Base-by-base conservation (phyloP, 35 echinoderm and acorn worm genomes). In the Chiridota heheva region DNA sequence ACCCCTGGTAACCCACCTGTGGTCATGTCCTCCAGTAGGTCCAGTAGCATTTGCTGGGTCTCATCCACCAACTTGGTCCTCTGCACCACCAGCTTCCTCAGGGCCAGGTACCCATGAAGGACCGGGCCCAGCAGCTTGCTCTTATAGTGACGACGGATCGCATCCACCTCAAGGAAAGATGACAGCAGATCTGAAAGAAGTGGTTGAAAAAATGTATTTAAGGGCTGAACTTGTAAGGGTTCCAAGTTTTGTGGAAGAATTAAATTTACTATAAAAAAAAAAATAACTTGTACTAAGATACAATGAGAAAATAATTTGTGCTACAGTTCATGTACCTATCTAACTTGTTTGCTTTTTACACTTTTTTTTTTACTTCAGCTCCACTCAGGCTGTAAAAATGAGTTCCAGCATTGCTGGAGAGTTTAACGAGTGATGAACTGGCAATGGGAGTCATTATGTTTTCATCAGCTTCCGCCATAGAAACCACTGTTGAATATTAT, bases 111-210 rank as follows among this genome's bases (percentile, higher is more conserved):
- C 25, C 95, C 95, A 43, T 98, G 85, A 17, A 98, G 72, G 6
- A 98, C 95, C 3, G 95, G 90, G 20, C 95, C 95, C 5, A 98
- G 80, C 67, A 98, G 49, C 80, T 98, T 98, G 67, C 89, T 79
- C 79, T 98, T 98, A 85, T 98, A 98, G 85, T 91, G 95, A 32
- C 89, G 83, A 18, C 89, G 79, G 78, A 98, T 98, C 58, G 95
- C 84, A 15, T 91, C 84, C 16, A 98, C 88, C 16, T 98, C 95
- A 38, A 91, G 81, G 44, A 98, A 98, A 29, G 89, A 84, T 1
- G 95, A 81, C 15, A 98, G 85, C 35, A 97, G 73, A 26, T 98
- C 95, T 91, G 85, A 25, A 1, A 78, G 34, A 76, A 53, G 10
- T 13, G 22, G 10, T 53, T 13, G 10, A 22, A 53, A 53, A 53